phyloP scores from a whole-genome alignment of 2,888 invertebrate genomes.

The Crematogaster levior region DNA sequence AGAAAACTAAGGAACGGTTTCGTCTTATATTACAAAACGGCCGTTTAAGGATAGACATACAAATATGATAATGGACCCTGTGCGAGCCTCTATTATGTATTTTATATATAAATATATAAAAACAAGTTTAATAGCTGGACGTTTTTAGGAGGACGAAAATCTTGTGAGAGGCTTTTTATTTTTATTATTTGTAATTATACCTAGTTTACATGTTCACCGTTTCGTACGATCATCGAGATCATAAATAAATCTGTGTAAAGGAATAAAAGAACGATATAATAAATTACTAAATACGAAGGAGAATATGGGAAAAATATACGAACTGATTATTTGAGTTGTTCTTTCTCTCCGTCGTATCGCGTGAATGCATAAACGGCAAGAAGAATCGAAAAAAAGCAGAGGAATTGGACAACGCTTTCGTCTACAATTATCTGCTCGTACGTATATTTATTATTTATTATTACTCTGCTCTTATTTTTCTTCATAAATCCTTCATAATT shows the following conservation, averaged over 20 bases:
- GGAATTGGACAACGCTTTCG: not conserved
- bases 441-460: not conserved
- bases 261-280: constrained; percentile 78
- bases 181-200: constrained; percentile 83
- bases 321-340: constrained; percentile 61
- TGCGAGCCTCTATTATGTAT: constrained; percentile 84
- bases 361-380: not conserved
- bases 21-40: constrained; percentile 63
- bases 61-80: constrained; percentile 78
- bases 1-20: constrained; percentile 50
- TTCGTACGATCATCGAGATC: constrained; percentile 81
- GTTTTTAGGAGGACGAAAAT: constrained; percentile 81
- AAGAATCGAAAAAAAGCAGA: constrained; percentile 3
- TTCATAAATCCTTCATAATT: not conserved
- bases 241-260: constrained; percentile 79
- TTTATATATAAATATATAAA: constrained; percentile 83
- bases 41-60: constrained; percentile 70
- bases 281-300: constrained; percentile 77
- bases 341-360: constrained; percentile 38
- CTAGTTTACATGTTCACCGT: constrained; percentile 83
- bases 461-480: not conserved
- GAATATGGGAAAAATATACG: constrained; percentile 67
- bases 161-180: constrained; percentile 83
- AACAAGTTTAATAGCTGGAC: constrained; percentile 80
- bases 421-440: constrained; percentile 13